Evolutionary conservation across 35 echinoderm and acorn worm species (phyloP).

Genomic region (Stichopus chloronotus): DNA sequence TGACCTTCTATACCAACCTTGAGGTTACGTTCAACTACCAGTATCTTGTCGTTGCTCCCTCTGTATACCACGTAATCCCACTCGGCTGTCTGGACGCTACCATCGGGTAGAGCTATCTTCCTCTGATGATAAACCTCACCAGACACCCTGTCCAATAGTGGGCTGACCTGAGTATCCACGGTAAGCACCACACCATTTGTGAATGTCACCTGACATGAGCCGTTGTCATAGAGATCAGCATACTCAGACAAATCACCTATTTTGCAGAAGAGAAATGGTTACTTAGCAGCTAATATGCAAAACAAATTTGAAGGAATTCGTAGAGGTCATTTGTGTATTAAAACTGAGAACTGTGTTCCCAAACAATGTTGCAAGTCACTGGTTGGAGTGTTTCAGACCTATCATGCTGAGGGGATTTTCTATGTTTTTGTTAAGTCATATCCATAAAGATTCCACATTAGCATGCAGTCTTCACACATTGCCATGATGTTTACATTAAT

Average conservation of each 20-base stretch:
- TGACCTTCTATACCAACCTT: slow-evolving; percentile 58
- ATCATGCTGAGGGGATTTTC: too few relatives aligned
- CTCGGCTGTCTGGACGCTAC: slow-evolving; percentile 74
- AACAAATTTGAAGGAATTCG: neutral
- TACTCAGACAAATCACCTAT: slow-evolving; percentile 55
- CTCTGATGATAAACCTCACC: slow-evolving; percentile 72
- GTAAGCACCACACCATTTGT: slow-evolving; percentile 67
- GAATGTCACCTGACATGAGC: slow-evolving; percentile 68
- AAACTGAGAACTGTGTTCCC: neutral
- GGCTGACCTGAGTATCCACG: slow-evolving; percentile 66
- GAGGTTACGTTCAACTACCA: slow-evolving; percentile 78
- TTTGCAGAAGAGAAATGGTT: neutral
- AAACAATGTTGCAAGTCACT: too few relatives aligned
- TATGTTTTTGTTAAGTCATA: too few relatives aligned
- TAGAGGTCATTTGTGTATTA: neutral
- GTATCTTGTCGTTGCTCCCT: slow-evolving; percentile 83
- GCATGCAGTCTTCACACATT: too few relatives aligned
- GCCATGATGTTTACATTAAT: too few relatives aligned
- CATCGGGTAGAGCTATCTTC: slow-evolving; percentile 80
- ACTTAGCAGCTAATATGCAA: neutral
- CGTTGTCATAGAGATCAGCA: slow-evolving; percentile 58
- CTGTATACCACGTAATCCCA: slow-evolving; percentile 81
- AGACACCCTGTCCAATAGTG: slow-evolving; percentile 71
- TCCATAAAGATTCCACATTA: too few relatives aligned
- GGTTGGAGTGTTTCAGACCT: too few relatives aligned